A percentile compares a stretch with the other conserved stretches of the same genome.
These are phyloP conservation scores for Diaphora mendica DNA, from an alignment of 2,888 invertebrate species.

Conservation along the genomic window DNA sequence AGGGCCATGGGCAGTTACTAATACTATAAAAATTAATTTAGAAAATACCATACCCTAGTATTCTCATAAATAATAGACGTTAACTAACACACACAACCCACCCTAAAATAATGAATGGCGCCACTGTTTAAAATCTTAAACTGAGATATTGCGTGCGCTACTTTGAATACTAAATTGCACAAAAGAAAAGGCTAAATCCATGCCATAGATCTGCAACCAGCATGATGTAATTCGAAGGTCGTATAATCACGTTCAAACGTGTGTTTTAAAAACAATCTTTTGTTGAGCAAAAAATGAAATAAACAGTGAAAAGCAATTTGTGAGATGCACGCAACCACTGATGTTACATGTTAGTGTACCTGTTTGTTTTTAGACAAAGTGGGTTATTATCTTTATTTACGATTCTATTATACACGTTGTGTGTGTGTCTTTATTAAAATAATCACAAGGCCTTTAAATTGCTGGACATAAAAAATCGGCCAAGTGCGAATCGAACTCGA, in stretches of 20 bases:
- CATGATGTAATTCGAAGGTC: conserved; percentile 40
- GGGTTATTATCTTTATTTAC: conserved; percentile 41
- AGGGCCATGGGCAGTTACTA: too few species aligned
- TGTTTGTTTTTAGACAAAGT: conserved; percentile 31
- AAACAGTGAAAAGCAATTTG: conserved; percentile 47
- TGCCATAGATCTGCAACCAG: conserved; percentile 31
- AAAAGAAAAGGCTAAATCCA: not conserved
- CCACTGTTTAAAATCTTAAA: too few species aligned
- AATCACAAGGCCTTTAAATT: not conserved
- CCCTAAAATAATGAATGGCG: too few species aligned
- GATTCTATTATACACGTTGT: not conserved
- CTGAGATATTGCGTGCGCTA: not conserved
- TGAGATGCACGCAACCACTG: conserved; percentile 46
- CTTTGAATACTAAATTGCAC: not conserved
- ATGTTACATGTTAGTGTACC: conserved; percentile 35
- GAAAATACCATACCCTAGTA: too few species aligned
- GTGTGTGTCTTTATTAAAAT: not conserved
- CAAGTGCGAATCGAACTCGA: too few species aligned
- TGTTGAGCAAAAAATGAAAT: conserved; percentile 47
- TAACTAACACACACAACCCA: too few species aligned
- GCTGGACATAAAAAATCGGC: too few species aligned
- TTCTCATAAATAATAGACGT: too few species aligned
- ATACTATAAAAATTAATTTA: too few species aligned
- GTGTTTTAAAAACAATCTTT: conserved; percentile 46
- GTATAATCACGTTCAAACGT: conserved; percentile 19